Conservation (phyloP, 2,888 invertebrate species). For the Chrysomela aeneicollis region DNA sequence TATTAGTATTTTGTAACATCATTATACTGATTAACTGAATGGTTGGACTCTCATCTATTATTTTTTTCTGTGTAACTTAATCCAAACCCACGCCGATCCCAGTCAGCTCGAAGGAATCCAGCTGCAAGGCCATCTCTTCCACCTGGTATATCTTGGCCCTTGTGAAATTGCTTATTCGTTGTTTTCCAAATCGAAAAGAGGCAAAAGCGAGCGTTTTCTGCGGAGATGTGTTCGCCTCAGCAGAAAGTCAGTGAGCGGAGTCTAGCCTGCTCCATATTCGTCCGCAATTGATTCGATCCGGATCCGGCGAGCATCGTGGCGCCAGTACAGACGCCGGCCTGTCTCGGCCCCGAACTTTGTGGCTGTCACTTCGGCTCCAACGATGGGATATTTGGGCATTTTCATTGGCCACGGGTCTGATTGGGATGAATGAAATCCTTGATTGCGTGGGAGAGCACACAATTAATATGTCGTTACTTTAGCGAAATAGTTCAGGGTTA, state of each 20-base stretch:
- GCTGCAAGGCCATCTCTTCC: too few species aligned
- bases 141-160: background rate
- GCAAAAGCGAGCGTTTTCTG: background rate
- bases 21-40: too few species aligned
- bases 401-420: background rate
- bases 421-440: background rate
- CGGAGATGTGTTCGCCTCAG: background rate
- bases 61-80: too few species aligned
- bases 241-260: background rate
- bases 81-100: too few species aligned
- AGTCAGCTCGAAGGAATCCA: too few species aligned
- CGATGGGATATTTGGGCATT: background rate
- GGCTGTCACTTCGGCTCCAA: background rate
- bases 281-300: background rate
- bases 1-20: too few species aligned
- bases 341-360: background rate
- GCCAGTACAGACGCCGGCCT: slow-evolving; percentile 16
- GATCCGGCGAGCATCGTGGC: background rate
- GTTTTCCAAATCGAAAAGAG: background rate
- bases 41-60: too few species aligned
- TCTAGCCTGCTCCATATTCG: background rate
- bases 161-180: background rate
- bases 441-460: background rate
- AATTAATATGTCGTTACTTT: background rate
- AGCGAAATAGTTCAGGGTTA: too few species aligned